Percentiles rank a stretch among this genome's conserved stretches.
These are phyloP conservation scores for Cheilosia vernalis DNA, from an alignment of 2,888 invertebrate genomes.

Conservation along the genomic window DNA sequence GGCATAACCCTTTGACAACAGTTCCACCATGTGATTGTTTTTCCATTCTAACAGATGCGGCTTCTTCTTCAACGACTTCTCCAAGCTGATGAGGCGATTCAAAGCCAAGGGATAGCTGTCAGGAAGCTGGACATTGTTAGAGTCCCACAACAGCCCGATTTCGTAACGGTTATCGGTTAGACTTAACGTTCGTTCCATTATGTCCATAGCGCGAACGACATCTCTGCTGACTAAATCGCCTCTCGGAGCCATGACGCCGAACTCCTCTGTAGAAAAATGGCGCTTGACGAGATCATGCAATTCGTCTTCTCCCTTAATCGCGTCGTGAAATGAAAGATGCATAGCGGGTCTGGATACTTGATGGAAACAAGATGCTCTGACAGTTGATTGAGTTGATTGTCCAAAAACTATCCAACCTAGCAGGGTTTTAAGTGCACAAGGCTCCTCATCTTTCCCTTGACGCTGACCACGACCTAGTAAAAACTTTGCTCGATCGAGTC, in stretches of 20 bases:
- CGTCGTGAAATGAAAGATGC: conserved; percentile 27
- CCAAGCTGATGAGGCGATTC: too few relatives aligned
- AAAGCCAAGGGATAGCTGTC: too few relatives aligned
- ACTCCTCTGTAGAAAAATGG: conserved; percentile 28
- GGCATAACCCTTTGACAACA: too few relatives aligned
- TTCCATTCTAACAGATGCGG: too few relatives aligned
- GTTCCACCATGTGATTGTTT: too few relatives aligned
- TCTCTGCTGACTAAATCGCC: conserved; percentile 25
- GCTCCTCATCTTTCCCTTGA: too few relatives aligned
- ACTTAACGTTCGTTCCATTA: conserved; percentile 25
- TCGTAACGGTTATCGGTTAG: conserved; percentile 25
- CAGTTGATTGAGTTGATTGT: not conserved
- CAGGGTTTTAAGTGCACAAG: too few relatives aligned
- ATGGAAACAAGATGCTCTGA: conserved; percentile 10
- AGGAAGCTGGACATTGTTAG: conserved; percentile 4
- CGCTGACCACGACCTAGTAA: too few relatives aligned
- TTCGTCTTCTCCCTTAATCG: conserved; percentile 16
- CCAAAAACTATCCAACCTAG: conserved; percentile 30
- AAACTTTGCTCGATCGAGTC: too few relatives aligned
- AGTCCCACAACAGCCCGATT: conserved; percentile 24
- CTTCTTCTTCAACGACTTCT: too few relatives aligned
- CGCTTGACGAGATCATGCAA: conserved; percentile 22
- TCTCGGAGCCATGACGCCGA: not conserved
- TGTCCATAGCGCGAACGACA: conserved; percentile 15
- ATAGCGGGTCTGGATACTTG: conserved; percentile 8